Evolutionary conservation across 2,797 vertebrate genomes (phyloP), one percentile per base, ranked within the genome.

Genomic region (Sebastes melanostomus): DNA sequence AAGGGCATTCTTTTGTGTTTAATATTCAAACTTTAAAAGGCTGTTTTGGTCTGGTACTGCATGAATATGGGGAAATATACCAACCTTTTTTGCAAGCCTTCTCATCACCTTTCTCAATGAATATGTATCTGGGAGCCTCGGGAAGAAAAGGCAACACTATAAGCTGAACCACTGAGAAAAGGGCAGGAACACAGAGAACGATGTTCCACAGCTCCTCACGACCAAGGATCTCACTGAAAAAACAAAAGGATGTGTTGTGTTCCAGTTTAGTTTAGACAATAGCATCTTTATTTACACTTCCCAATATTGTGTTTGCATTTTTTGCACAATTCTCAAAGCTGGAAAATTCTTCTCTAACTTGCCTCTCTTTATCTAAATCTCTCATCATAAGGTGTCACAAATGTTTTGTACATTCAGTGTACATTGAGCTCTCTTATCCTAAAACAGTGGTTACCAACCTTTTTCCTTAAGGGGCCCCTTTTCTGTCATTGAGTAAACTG

Each of bases 101-200:
- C 3, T 92, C 92, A 8, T 97, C 93, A 20, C 92, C 91, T 84
- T 94, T 96, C 87, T 97, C 97, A 72, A 98, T 96, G 72, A 97
- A 93, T 68, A 96, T 90, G 77, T 97, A 97, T 90, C 96, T 91
- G 29, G 97, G 97, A 4, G 96, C 94, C n/a, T 98, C 96, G 16
- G 97, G 96, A 77, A 97, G 92, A 85, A 96, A 96, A 30, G 96
- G 96, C 79, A 97, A 83, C 11, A 81, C 82, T 22, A 96, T 20
- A 27, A 97, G n/a, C 75, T 95, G 95, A 83, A 96, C 1, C 11
- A 95, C 27, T 2, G 94, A 93, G 1, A 97, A 94, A 72, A 93
- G n/a, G 0, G 55, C 80, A 0, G 95, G 90, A 34, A 92, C 54
- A 74, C 92, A 88, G 67, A 97, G 94, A 24, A 96, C 85, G 68